Conservation (phyloP, 2,888 invertebrate species). For the Machimus rusticus region DNA sequence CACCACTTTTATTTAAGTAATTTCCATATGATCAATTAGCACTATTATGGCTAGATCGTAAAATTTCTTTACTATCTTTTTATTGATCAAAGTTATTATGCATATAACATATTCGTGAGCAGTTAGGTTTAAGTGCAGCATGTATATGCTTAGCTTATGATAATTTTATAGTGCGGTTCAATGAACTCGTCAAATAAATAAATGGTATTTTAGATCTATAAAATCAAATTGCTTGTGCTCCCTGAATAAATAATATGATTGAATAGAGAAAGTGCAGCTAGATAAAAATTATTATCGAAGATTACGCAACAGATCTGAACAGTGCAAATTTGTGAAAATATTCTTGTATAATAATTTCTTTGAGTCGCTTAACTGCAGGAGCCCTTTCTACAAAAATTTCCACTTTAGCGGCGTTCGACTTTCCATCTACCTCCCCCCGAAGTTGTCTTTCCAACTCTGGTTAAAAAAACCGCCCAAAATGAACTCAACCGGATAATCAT, state of each 20-base stretch:
- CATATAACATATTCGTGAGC: not conserved
- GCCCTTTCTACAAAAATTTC: not conserved
- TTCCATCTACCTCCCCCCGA: not conserved
- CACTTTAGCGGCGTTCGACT: not conserved
- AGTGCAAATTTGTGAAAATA: not conserved
- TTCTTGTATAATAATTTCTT: not conserved
- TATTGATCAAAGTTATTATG: not conserved
- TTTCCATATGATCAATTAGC: not conserved
- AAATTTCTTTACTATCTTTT: not conserved
- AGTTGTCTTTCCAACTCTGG: not conserved
- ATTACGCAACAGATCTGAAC: not conserved
- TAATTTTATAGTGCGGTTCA: not conserved
- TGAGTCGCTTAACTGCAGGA: not conserved
- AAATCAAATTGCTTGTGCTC: not conserved
- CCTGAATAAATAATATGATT: not conserved
- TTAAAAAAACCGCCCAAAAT: not conserved
- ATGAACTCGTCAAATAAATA: not conserved
- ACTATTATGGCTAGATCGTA: too few relatives aligned
- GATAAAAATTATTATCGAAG: not conserved
- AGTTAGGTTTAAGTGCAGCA: too few relatives aligned
- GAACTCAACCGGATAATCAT: slow-evolving; percentile 3
- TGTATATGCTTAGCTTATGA: not conserved
- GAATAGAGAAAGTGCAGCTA: not conserved
- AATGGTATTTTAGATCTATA: not conserved
- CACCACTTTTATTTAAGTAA: not conserved